Evolutionary conservation across 2,113 vertebrate genomes (phyloP), one percentile per base, ranked within the genome.

Genomic region (Nanorana parkeri): DNA sequence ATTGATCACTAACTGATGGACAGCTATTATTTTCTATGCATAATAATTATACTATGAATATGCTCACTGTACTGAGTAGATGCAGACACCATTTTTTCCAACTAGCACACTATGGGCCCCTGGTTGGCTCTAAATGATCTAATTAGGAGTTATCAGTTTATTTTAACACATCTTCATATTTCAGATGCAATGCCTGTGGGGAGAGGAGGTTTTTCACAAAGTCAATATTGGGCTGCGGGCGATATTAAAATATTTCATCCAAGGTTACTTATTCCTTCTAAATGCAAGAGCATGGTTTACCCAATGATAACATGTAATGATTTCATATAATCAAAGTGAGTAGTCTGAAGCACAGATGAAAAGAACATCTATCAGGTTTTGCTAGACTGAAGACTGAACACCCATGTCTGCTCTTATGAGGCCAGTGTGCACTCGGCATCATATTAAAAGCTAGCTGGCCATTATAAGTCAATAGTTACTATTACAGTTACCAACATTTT

Each of bases 381-480:
- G 54, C 7, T 41, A 58, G 65, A 26, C 52, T 68, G 29, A 56
- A 79, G 21, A 68, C 77, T 68, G 29, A 56, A 79, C 29, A 68
- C 77, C 32, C 20, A 26, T 79, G 65, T 68, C 65, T 68, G 65
- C 29, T 55, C 36, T 3, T 67, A 20, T 68, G 64, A 78, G 26
- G 26, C 28, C 64, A 78, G 26, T 36, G 52, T 36, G 65, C 24
- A 68, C 65, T 68, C 2, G 3, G 55, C 41, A 23, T 19, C 8
- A 29, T 32, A 68, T 47, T 36, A 79, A 16, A 68, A 68, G 28
- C n/a, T 23, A 60, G 52, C 52, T 58, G 28, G 6, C 58, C n/a
- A 68, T 68, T 41, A 79, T 58, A 79, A 79, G 68, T 79, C 76
- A 79, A 68, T 79, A 79, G 24, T 68, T 28, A 68, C 76, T 36